A percentile compares a stretch with the other conserved stretches of the same genome.
phyloP scores from a whole-genome alignment of 2,888 invertebrate genomes.

The Molanna angustata region DNA sequence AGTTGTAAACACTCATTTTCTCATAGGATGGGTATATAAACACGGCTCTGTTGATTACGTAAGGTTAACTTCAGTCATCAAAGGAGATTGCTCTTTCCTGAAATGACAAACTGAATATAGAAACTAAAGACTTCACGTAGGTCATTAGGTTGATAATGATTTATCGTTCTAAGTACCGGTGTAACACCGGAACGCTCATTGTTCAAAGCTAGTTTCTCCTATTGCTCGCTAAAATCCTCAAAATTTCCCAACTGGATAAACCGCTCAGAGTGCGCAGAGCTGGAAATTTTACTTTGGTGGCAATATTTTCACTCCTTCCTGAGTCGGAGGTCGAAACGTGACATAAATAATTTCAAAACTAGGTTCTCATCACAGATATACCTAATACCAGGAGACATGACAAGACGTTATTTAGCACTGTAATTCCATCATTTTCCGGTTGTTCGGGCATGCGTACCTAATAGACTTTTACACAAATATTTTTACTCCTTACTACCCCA shows the following conservation, averaged over 20 bases:
- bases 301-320: background rate
- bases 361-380: background rate
- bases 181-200: background rate
- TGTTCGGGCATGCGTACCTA: too few relatives aligned
- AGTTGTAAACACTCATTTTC: too few relatives aligned
- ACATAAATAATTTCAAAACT: background rate
- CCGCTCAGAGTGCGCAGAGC: background rate
- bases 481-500: too few relatives aligned
- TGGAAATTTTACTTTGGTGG: background rate
- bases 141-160: background rate
- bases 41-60: too few relatives aligned
- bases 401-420: background rate
- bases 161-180: background rate
- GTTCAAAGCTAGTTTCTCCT: background rate
- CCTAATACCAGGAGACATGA: background rate
- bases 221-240: background rate
- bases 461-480: too few relatives aligned
- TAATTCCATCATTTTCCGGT: too few relatives aligned
- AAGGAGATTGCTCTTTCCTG: background rate
- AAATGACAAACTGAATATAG: background rate
- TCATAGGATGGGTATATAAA: too few relatives aligned
- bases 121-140: background rate
- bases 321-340: background rate
- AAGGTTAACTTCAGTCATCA: too few relatives aligned
- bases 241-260: constrained; percentile 3